Evolutionary conservation across 2,113 vertebrate species (phyloP), one percentile per base, ranked within the genome.

Genomic region (Micromys minutus): DNA sequence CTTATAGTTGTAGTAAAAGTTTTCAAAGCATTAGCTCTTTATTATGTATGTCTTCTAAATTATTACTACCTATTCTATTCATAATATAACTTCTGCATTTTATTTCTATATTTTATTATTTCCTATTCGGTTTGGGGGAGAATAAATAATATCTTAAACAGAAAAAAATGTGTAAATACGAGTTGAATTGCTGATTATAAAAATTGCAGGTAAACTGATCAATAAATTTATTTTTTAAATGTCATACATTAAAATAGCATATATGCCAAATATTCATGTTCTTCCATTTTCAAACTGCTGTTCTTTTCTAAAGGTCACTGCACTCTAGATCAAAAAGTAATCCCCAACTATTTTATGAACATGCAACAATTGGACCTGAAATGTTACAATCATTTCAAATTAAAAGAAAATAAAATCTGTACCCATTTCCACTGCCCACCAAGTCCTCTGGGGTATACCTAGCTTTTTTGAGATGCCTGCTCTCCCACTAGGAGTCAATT

Each of bases 11-110:
- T 55, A 55, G 52, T 13, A 55, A 80, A 39, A 7, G 45, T 36
- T 85, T 93, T 7, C 80, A 47, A 93, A 45, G 92, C 47, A 26
- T 55, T 87, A 90, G 80, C 39, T 90, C 7, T 77, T 91, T 83
- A 50, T 90, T 67, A 65, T n/a, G 36, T 4, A 39, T 72, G 36
- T 92, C 65, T 88, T 87, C 24, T 87, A 34, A 34, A 10, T 90
- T 50, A 69, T 80, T 80, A 55, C 57, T 67, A 90, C 50, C 7
- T 67, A 22, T 74, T 91, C 50, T 63, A 17, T 12, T 63, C 67
- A 61, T 11, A 39, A 93, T 74, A 1, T 24, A 13, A 67, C 6
- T 86, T 79, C 26, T 87, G 21, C 57, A 39, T 87, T 61, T 89
- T 90, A 24, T 63, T 42, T 26, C 5, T 75, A 52, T 69, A 36